Percentiles rank a stretch among this genome's conserved stretches.
Evolutionary conservation across 1,140 invertebrate species (phyloP).

Genomic region (Drosophila busckii): DNA sequence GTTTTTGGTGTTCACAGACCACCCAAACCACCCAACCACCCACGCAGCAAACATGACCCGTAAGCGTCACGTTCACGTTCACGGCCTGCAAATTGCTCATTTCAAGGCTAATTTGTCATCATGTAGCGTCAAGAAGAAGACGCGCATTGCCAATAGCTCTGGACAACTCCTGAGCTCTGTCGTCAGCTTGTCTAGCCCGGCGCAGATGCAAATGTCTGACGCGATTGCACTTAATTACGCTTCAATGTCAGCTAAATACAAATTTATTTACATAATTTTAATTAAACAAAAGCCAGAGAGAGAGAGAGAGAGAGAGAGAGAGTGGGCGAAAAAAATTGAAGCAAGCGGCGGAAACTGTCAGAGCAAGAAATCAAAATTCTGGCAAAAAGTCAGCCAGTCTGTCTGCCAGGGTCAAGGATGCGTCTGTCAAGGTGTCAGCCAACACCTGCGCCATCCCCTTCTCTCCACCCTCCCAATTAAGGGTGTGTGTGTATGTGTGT

Average conservation of each 20-base stretch:
- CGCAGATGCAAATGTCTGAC: conserved; percentile 54
- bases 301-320: not conserved
- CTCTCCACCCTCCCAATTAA: not conserved
- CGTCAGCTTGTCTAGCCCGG: conserved; percentile 4
- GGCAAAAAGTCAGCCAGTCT: conserved; percentile 36
- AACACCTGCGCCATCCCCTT: conserved; percentile 6
- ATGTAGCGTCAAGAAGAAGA: conserved; percentile 26
- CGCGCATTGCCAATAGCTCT: conserved; percentile 23
- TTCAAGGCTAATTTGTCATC: conserved; percentile 76
- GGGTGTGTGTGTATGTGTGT: conserved; percentile 19
- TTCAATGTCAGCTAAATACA: conserved; percentile 62
- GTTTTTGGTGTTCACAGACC: conserved; percentile 55
- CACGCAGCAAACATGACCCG: not conserved
- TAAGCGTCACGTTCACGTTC: conserved; percentile 21
- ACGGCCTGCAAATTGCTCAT: conserved; percentile 71
- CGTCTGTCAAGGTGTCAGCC: conserved; percentile 48
- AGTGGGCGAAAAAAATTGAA: not conserved
- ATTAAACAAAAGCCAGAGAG: conserved; percentile 50
- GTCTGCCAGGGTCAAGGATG: conserved; percentile 66
- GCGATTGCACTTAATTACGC: conserved; percentile 60
- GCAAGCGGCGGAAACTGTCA: conserved; percentile 37
- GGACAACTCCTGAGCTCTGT: too few species aligned
- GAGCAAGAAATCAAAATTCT: conserved; percentile 30
- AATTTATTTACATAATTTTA: conserved; percentile 78
- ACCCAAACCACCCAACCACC: not conserved